Percentiles rank a stretch among this genome's conserved stretches.
phyloP scores from a whole-genome alignment of 1,140 invertebrate genomes.

The Drosophila rufa region DNA sequence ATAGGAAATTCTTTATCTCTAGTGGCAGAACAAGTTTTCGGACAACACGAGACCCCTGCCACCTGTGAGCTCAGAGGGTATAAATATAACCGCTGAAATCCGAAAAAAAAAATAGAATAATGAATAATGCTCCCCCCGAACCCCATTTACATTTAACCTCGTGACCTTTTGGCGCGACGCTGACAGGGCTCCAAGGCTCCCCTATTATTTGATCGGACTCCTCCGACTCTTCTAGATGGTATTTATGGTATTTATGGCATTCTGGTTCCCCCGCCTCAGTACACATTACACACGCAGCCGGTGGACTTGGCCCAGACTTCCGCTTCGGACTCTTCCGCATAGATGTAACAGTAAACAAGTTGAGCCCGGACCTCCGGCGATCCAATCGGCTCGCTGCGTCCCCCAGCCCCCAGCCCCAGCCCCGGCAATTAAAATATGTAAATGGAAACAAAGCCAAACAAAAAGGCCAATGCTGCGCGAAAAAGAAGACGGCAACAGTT shows the following conservation, averaged over 20 bases:
- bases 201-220: neutral
- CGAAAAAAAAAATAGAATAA: constrained; percentile 13
- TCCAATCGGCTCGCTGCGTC: neutral
- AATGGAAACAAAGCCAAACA: constrained; percentile 69
- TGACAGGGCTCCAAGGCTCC: constrained; percentile 17
- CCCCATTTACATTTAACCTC: constrained; percentile 47
- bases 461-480: constrained; percentile 80
- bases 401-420: neutral
- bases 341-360: constrained; percentile 74
- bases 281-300: constrained; percentile 19
- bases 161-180: constrained; percentile 19
- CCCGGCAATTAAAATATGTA: constrained; percentile 74
- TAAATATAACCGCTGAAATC: constrained; percentile 19
- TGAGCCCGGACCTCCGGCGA: constrained; percentile 2
- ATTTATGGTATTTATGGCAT: constrained; percentile 9
- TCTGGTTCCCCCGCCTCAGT: constrained; percentile 35
- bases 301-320: constrained; percentile 41
- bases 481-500: constrained; percentile 37
- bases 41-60: constrained; percentile 17
- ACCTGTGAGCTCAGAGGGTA: constrained; percentile 37
- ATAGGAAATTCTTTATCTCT: constrained; percentile 30
- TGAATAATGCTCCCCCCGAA: constrained; percentile 10
- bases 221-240: neutral
- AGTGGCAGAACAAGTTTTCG: constrained; percentile 44
- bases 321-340: constrained; percentile 65